Conservation (phyloP, 2,797 vertebrate species). For the Siniperca scherzeri region DNA sequence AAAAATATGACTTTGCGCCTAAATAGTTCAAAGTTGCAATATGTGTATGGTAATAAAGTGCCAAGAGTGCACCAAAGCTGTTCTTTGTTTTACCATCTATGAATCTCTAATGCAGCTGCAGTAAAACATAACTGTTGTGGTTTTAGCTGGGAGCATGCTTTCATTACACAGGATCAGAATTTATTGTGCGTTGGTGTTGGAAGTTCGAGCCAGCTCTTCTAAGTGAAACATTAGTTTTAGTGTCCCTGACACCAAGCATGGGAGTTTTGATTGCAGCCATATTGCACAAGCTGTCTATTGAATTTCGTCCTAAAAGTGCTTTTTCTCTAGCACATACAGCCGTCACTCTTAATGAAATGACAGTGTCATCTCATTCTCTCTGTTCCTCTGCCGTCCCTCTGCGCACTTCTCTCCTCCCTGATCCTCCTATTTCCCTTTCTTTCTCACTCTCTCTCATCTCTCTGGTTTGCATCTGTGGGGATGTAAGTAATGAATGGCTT, state of each 20-base stretch:
- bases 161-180: constrained; percentile 46
- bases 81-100: constrained; percentile 38
- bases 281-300: constrained; percentile 67
- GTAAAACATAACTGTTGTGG: constrained; percentile 16
- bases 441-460: constrained; percentile 49
- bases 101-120: constrained; percentile 34
- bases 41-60: constrained; percentile 22
- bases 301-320: constrained; percentile 65
- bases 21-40: constrained; percentile 2
- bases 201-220: constrained; percentile 43
- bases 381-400: constrained; percentile 41
- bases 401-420: constrained; percentile 40
- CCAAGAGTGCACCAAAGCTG: neutral
- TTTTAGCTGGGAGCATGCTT: constrained; percentile 22
- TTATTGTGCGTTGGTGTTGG: constrained; percentile 34
- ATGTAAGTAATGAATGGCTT: constrained; percentile 69
- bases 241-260: constrained; percentile 38
- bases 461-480: constrained; percentile 58
- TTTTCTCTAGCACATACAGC: constrained; percentile 51
- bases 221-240: constrained; percentile 67
- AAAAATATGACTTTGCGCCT: constrained; percentile 13
- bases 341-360: constrained; percentile 74
- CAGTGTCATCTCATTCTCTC: constrained; percentile 56
- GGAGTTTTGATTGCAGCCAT: constrained; percentile 65
- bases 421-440: constrained; percentile 45